Evolutionary conservation across 2,888 invertebrate species (phyloP), one percentile per base, ranked within the genome.

Genomic region (Volucella zonaria): DNA sequence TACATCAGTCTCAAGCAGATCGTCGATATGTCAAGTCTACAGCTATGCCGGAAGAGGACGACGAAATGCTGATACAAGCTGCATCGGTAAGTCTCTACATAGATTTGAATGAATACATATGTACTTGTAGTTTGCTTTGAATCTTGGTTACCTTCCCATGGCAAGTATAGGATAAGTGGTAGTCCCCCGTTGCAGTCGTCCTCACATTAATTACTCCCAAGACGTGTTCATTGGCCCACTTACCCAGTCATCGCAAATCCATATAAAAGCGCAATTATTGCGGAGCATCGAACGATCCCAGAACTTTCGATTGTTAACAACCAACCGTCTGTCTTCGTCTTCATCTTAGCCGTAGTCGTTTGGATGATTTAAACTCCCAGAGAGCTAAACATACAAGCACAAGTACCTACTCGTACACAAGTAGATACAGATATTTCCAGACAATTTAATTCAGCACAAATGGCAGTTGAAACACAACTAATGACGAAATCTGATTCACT

Each of bases 61-160:
- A 91, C 38, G 89, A 87, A 15, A 87, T 88, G 23, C 88, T 89
- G 18, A 87, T 90, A 66, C 87, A 87, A 59, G 87, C 82, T 1
- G 88, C 87, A 74, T 87, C 89, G 87, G 91, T 91, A 83, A 88
- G 89, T 87, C 64, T 87, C 64, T 15, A 15, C 52, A 38, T 54
- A 54, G 54, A 54, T 54, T 54, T 31, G 45, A 54, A 42, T 70
- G 49, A 0, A 6, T 31, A 31, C 0, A 31, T 31, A 6, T 6
- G 2, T 31, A 31, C 31, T 31, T 31, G 6, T 31, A 31, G 31
- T 31, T n/a, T n/a, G 31, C 31, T 31, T 31, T 31, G 31, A 6
- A 31, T 31, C 31, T 31, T 31, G 31, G 31, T 31, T 31, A 31
- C 6, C 31, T 31, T 31, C 31, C 31, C 31, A 31, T 70, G 11